Base-by-base conservation (phyloP, 2,888 invertebrate species). In the Lordiphosa fenestrarum region DNA sequence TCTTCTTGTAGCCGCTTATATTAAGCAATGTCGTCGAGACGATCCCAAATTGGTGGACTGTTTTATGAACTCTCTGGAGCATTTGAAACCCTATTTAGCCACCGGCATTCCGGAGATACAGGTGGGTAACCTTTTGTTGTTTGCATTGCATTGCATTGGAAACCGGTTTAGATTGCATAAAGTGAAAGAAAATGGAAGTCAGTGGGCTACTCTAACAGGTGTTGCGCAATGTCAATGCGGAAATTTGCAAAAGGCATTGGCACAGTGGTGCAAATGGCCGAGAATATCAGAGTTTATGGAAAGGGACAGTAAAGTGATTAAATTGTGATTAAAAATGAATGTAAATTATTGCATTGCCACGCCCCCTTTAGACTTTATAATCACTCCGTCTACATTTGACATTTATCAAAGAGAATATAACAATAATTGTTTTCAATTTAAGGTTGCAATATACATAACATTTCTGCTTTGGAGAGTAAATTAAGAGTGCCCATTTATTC, bases 31-130 rank as follows among this genome's bases (percentile, higher is more conserved):
- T 72, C 91, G 91, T 54, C 91, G 91, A 74, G 90, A 91, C 58
- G 93, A 93, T 85, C 93, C 93, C 0, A 87, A 92, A 35, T 71
- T 94, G 23, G 89, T 91, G 15, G 88, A 91, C 7, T 94, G 94
- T 67, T 90, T 93, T 46, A 91, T 90, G 48, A 88, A 88, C 4
- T 90, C 92, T 7, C 88, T 94, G 35, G 91, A 92, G 56, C 91
- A 91, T 73, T 78, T 94, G 42, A 89, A 90, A 63, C 93, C 93
- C 0, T 92, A 91, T 80, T 87, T 94, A 64, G 90, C 90, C 3
- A 88, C 85, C 15, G 94, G 93, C 30, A 92, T 93, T 56, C 91
- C 92, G 15, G 93, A 93, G 76, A 92, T 93, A 62, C 91, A 92
- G 84, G 90, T 90, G 58, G 71, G 86, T 72, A 50, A 58, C 48